A percentile compares a stretch with the other conserved stretches of the same genome.
These are phyloP conservation scores for Pardalotus punctatus DNA, from an alignment of 2,113 vertebrate genomes.

Conservation along the genomic window DNA sequence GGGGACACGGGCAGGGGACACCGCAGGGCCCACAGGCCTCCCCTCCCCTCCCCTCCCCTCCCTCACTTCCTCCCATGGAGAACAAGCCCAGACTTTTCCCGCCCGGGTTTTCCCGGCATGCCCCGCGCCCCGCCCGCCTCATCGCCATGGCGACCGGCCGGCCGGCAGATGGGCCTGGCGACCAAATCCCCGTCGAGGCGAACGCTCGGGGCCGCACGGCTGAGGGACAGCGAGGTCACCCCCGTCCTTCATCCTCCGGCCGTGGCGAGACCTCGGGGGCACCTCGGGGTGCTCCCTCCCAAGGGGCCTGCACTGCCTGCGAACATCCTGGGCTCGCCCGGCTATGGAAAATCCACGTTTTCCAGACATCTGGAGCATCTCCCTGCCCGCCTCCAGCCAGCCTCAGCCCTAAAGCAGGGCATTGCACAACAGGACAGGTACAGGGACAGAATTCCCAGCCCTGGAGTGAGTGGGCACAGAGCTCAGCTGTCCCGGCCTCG, in stretches of 20 bases:
- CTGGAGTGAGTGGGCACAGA: background rate
- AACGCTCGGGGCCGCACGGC: background rate
- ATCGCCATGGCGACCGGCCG: conserved; percentile 67
- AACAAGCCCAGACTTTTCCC: background rate
- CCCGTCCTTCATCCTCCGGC: rapidly evolving
- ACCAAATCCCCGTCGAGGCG: conserved; percentile 60
- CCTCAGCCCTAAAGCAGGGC: background rate
- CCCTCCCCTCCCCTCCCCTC: background rate
- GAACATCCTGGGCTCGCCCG: background rate
- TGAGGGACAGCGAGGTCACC: background rate
- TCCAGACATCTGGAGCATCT: background rate
- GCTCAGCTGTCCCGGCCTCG: background rate
- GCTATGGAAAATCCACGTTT: rapidly evolving
- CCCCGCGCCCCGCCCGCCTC: conserved; percentile 54
- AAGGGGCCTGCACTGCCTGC: background rate
- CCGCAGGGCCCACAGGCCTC: too few relatives aligned
- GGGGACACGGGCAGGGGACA: too few relatives aligned
- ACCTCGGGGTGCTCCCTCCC: background rate
- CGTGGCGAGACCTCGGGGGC: rapidly evolving
- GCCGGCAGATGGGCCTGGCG: conserved; percentile 74
- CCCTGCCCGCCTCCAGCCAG: background rate
- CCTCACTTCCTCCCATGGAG: background rate
- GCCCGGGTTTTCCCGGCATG: conserved; percentile 51
- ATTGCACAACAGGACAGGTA: rapidly evolving
- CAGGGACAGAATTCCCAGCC: background rate